Evolutionary conservation across 2,888 invertebrate genomes (phyloP).

Genomic region (Dascillus cervinus): DNA sequence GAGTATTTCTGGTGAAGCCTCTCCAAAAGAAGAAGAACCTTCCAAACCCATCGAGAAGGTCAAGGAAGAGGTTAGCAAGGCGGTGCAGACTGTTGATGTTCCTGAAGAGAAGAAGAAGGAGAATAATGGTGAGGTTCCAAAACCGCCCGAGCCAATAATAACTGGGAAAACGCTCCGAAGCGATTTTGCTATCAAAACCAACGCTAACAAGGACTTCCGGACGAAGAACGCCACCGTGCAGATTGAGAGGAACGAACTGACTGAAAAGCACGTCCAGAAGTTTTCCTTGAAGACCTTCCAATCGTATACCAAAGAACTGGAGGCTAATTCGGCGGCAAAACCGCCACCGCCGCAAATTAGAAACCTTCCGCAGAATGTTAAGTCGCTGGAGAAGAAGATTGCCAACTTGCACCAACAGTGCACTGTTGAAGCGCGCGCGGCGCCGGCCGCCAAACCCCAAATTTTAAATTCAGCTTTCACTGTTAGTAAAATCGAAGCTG

Average conservation of each 20-base stretch:
- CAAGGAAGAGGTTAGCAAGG: neutral
- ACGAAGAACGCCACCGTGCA: conserved; percentile 25
- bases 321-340: conserved; percentile 8
- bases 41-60: neutral
- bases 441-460: conserved; percentile 11
- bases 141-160: conserved; percentile 1
- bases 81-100: neutral
- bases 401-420: conserved; percentile 33
- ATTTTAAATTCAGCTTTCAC: conserved; percentile 32
- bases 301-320: conserved; percentile 23
- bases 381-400: conserved; percentile 27
- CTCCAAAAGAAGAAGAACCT: neutral
- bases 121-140: neutral
- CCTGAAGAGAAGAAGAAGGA: neutral
- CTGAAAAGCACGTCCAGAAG: conserved; percentile 30
- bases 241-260: conserved; percentile 26
- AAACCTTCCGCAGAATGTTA: conserved; percentile 6
- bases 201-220: conserved; percentile 14
- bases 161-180: conserved; percentile 19
- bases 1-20: neutral
- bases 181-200: conserved; percentile 20
- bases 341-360: conserved; percentile 10
- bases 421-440: conserved; percentile 28
- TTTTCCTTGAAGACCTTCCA: conserved; percentile 35
- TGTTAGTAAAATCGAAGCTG: conserved; percentile 40